Conservation (phyloP, 2,113 vertebrate genomes). For the Hirundichthys speculiger region DNA sequence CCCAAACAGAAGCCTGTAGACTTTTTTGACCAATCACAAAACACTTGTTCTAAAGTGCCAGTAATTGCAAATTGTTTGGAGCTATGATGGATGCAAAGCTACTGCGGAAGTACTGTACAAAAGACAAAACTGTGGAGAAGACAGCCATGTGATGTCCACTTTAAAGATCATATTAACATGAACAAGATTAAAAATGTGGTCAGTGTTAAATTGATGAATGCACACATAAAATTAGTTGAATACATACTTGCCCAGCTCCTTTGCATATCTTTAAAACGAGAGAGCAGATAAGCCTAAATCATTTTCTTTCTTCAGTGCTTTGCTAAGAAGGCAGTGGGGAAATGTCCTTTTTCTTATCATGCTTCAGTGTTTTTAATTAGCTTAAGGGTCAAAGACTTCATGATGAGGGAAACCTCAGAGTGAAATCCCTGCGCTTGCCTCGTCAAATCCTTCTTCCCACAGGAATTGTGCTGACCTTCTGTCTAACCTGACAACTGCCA, state of each 20-base stretch:
- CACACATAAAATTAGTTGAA: slow-evolving; percentile 3
- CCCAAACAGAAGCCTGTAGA: no score
- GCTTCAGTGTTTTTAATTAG: slow-evolving; percentile 45
- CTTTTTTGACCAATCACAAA: no score
- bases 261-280: slow-evolving; percentile 16
- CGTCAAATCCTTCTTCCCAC: slow-evolving; percentile 14
- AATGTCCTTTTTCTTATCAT: slow-evolving; percentile 24
- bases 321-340: slow-evolving; percentile 3
- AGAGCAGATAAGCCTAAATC: slow-evolving; percentile 33
- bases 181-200: neutral
- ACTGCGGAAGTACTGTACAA: no score
- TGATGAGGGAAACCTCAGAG: slow-evolving; percentile 19
- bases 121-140: no score
- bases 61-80: no score
- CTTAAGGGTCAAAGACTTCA: slow-evolving; percentile 26
- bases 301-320: slow-evolving; percentile 15
- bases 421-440: slow-evolving; percentile 28
- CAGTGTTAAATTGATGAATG: neutral
- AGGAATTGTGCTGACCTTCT: slow-evolving; percentile 31
- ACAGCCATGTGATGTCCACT: no score
- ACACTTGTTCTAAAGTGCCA: no score
- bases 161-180: slow-evolving; percentile 3
- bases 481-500: slow-evolving; percentile 26
- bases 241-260: neutral
- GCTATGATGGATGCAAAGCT: no score